These are phyloP conservation scores for Griposia aprilina DNA, from an alignment of 2,888 invertebrate genomes.

Conservation along the genomic window DNA sequence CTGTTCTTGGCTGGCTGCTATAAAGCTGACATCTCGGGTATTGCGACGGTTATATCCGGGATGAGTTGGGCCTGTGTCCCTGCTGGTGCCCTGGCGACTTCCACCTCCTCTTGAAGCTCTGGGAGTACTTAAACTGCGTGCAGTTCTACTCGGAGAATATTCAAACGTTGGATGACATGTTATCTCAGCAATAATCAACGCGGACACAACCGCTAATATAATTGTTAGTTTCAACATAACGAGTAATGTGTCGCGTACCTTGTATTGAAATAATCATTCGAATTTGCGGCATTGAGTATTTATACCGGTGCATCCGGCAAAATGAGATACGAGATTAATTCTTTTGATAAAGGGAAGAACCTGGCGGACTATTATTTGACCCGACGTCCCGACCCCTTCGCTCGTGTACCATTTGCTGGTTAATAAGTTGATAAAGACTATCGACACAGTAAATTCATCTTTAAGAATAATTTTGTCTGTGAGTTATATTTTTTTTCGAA, in stretches of 20 bases:
- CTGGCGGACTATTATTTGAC: constrained; percentile 34
- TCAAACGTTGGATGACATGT: constrained; percentile 27
- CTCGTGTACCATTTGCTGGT: not conserved
- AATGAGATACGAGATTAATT: constrained; percentile 2
- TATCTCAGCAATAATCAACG: constrained; percentile 13
- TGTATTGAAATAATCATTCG: constrained; percentile 1
- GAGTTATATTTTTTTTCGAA: not conserved
- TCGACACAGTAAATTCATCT: not conserved
- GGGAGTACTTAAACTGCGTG: constrained; percentile 1
- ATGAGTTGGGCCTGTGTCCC: not conserved
- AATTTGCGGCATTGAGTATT: constrained; percentile 17
- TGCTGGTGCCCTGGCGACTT: not conserved
- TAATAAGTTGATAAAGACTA: constrained; percentile 8
- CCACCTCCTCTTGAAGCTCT: not conserved
- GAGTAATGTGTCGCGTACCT: constrained; percentile 2
- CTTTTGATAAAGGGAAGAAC: constrained; percentile 34
- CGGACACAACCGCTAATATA: constrained; percentile 14
- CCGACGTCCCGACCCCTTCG: constrained; percentile 16
- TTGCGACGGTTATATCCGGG: constrained; percentile 16
- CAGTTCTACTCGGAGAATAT: not conserved
- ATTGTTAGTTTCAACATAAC: constrained; percentile 25
- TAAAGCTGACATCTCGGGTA: constrained; percentile 7
- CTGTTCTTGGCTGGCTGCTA: constrained; percentile 4
- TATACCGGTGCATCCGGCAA: constrained; percentile 24
- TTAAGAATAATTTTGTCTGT: not conserved